A percentile compares a stretch with the other conserved stretches of the same genome.
These are phyloP conservation scores for Schlechtendalia chinensis DNA, from an alignment of 1,140 invertebrate genomes.

Conservation along the genomic window DNA sequence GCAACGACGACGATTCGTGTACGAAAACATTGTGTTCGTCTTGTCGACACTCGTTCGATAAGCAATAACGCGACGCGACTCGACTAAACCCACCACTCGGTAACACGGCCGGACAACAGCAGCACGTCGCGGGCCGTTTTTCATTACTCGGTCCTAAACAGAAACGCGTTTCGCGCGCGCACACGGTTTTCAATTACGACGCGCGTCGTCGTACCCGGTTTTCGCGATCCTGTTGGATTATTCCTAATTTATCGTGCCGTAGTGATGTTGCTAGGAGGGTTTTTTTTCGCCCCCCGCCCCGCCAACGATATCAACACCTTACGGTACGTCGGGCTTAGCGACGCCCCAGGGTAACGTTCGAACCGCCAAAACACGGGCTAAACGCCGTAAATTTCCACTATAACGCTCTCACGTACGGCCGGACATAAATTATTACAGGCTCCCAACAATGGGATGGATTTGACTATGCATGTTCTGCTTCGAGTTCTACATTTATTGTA, in stretches of 20 bases:
- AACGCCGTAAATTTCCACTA: conserved; percentile 43
- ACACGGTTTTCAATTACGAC: not conserved
- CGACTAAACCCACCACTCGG: too few relatives aligned
- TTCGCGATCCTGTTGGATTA: conserved; percentile 17
- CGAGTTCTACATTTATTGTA: conserved; percentile 47
- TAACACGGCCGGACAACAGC: too few relatives aligned
- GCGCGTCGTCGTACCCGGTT: conserved; percentile 1
- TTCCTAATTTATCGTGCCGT: conserved; percentile 36
- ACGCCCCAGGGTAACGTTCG: conserved; percentile 45
- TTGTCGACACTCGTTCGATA: too few relatives aligned
- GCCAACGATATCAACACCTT: conserved; percentile 42
- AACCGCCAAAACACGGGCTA: conserved; percentile 38
- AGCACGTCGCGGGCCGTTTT: not conserved
- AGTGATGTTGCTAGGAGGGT: conserved; percentile 34
- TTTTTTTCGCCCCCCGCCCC: conserved; percentile 6
- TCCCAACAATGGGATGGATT: conserved; percentile 40
- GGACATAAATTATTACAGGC: conserved; percentile 30
- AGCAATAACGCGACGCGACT: too few relatives aligned
- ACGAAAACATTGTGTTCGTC: too few relatives aligned
- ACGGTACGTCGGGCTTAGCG: conserved; percentile 22
- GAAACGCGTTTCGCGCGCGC: not conserved
- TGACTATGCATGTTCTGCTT: conserved; percentile 38
- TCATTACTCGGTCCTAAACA: not conserved
- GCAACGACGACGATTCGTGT: too few relatives aligned
- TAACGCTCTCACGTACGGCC: conserved; percentile 25